phyloP scores from a whole-genome alignment of 35 echinoderm and acorn worm genomes.

The Patiria miniata region DNA sequence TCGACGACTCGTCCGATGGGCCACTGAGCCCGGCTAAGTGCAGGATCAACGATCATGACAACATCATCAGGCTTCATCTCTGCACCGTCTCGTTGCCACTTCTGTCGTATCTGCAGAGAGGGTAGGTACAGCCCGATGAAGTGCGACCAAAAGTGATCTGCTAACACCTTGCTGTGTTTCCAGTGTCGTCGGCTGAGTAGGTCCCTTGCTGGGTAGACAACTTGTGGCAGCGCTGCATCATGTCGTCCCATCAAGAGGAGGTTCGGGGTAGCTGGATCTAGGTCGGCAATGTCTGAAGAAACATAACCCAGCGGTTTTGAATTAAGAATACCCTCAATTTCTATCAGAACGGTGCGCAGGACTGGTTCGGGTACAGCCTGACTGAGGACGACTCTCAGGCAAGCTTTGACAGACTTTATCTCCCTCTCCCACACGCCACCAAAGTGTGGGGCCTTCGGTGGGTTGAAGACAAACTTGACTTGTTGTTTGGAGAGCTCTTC shows the following conservation, averaged over 20 bases:
- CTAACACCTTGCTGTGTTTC: conserved; percentile 36
- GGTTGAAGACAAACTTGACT: not conserved
- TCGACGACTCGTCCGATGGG: too few species aligned
- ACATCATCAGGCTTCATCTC: not conserved
- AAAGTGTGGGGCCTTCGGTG: too few species aligned
- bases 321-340: too few species aligned
- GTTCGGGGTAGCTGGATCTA: too few species aligned
- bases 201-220: too few species aligned
- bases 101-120: too few species aligned
- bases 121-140: conserved; percentile 34
- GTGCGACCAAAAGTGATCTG: conserved; percentile 47
- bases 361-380: not conserved
- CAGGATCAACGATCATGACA: not conserved
- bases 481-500: not conserved
- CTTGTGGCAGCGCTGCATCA: conserved; percentile 8
- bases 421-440: too few species aligned
- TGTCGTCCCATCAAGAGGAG: conserved; percentile 15
- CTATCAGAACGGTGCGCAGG: not conserved
- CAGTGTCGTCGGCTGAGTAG: conserved; percentile 9
- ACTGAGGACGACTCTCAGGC: not conserved
- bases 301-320: too few species aligned
- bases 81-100: too few species aligned
- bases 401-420: not conserved
- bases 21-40: too few species aligned
- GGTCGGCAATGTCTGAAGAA: too few species aligned